Evolutionary conservation across 2,797 vertebrate species (phyloP).

Genomic region (Malacoraja senta): DNA sequence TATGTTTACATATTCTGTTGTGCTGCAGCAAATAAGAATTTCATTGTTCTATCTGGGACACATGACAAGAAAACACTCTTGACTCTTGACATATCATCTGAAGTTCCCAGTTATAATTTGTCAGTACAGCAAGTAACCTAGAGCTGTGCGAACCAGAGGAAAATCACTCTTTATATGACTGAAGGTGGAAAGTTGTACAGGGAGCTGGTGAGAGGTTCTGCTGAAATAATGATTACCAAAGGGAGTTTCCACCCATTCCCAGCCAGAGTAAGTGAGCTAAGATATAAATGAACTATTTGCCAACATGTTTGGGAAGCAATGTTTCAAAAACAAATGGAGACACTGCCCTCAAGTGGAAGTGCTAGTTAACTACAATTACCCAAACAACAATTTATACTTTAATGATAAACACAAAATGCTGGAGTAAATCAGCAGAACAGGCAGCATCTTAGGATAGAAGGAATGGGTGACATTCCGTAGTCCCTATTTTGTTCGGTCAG

Average conservation of each 20-base stretch:
- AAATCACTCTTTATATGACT: not conserved
- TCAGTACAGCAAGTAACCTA: not conserved
- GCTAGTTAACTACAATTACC: not conserved
- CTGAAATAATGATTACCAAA: not conserved
- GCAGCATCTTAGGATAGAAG: too few species aligned
- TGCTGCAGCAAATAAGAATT: too few species aligned
- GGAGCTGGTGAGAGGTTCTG: not conserved
- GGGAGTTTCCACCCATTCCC: not conserved
- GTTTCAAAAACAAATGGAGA: not conserved
- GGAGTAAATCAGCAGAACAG: too few species aligned
- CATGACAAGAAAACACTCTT: too few species aligned
- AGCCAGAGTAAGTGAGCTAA: not conserved
- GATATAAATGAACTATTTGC: not conserved
- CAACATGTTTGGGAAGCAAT: too few species aligned
- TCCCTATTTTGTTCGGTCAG: not conserved
- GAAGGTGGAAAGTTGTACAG: not conserved
- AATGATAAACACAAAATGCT: not conserved
- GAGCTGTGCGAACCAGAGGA: not conserved
- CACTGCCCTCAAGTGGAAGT: not conserved
- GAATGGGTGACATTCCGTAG: not conserved
- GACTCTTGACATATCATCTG: too few species aligned
- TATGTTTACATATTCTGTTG: too few species aligned
- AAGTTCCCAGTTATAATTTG: not conserved
- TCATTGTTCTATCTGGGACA: too few species aligned
- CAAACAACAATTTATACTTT: not conserved